Percentiles rank a stretch among this genome's conserved stretches.
These are phyloP conservation scores for Amphilophus citrinellus DNA, from an alignment of 2,113 vertebrate species.

Conservation along the genomic window DNA sequence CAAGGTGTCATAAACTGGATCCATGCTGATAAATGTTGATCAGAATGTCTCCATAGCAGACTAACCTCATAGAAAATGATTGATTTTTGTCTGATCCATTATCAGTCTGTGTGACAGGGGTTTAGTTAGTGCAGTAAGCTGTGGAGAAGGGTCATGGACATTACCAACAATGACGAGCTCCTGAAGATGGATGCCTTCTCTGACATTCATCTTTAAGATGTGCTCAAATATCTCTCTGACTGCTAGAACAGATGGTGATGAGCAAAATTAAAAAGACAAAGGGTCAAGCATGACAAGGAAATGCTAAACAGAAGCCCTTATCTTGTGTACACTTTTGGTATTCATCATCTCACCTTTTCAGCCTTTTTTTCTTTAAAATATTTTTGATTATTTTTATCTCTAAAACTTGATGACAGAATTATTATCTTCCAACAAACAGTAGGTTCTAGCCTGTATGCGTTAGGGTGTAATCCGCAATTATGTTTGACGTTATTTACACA, in stretches of 20 bases:
- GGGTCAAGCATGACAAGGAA: slow-evolving; percentile 34
- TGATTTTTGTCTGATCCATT: slow-evolving; percentile 13
- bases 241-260: slow-evolving; percentile 31
- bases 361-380: slow-evolving; percentile 44
- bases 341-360: slow-evolving; percentile 70
- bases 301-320: slow-evolving; percentile 78
- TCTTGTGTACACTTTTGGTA: slow-evolving; percentile 74
- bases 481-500: slow-evolving; percentile 66
- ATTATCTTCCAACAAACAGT: slow-evolving; percentile 62
- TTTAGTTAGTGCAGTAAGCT: slow-evolving; percentile 60
- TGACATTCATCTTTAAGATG: slow-evolving; percentile 28
- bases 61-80: background rate
- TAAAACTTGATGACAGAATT: slow-evolving; percentile 69
- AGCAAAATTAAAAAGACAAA: slow-evolving; percentile 27
- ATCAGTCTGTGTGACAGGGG: slow-evolving; percentile 34
- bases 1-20: slow-evolving; percentile 11
- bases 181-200: slow-evolving; percentile 16
- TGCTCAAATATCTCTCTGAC: slow-evolving; percentile 1
- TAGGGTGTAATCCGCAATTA: slow-evolving; percentile 43
- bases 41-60: slow-evolving; percentile 11
- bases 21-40: slow-evolving; percentile 21
- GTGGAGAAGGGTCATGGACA: background rate
- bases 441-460: slow-evolving; percentile 58
- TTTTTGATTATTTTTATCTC: slow-evolving; percentile 47
- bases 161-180: slow-evolving; percentile 33